These are phyloP conservation scores for Sinocyclocheilus maitianheensis DNA, from an alignment of 2,113 vertebrate species.

Conservation along the genomic window DNA sequence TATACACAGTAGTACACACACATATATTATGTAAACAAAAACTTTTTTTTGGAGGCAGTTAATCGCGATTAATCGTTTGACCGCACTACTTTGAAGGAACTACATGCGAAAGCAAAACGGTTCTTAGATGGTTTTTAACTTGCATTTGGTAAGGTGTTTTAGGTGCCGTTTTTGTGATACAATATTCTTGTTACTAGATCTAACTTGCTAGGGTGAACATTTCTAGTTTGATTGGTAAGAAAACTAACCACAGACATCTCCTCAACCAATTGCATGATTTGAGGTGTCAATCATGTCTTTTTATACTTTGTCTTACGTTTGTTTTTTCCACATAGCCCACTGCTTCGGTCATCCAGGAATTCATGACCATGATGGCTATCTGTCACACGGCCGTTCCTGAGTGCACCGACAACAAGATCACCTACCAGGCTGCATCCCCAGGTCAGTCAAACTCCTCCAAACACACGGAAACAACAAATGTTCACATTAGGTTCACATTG, in stretches of 20 bases:
- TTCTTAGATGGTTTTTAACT: not conserved
- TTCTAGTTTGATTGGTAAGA: not conserved
- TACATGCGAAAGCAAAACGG: not conserved
- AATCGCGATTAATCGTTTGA: no score
- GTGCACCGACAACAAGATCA: conserved; percentile 82
- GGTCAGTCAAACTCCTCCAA: conserved; percentile 73
- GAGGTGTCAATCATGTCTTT: not conserved
- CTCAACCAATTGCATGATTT: not conserved
- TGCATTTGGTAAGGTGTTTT: not conserved
- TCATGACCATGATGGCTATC: conserved; percentile 98
- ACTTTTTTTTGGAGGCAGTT: no score
- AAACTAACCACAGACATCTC: not conserved
- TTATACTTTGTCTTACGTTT: not conserved
- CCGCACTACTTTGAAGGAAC: not conserved
- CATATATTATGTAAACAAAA: no score
- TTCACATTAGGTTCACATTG: no score
- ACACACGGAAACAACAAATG: not conserved
- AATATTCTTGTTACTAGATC: not conserved
- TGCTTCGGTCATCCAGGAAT: conserved; percentile 93
- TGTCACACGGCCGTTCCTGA: conserved; percentile 98
- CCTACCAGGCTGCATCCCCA: conserved; percentile 97
- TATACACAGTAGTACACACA: no score
- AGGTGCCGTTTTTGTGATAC: not conserved
- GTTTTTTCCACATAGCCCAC: conserved; percentile 80
- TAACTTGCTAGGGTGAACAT: not conserved